A percentile compares a stretch with the other conserved stretches of the same genome.
Evolutionary conservation across 2,113 vertebrate species (phyloP).

Genomic region (Spea bombifrons): DNA sequence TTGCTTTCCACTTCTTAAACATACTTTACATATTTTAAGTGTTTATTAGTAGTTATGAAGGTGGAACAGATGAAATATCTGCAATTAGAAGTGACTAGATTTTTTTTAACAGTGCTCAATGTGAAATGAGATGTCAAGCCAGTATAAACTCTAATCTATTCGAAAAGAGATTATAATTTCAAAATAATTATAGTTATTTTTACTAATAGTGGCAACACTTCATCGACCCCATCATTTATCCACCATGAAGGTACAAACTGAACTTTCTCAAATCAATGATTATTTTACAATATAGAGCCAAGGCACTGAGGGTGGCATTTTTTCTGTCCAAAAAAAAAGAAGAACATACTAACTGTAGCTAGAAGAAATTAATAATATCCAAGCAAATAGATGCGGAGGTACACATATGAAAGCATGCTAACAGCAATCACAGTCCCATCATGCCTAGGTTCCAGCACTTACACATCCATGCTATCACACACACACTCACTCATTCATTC

Average conservation of each 20-base stretch:
- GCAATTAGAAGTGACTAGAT: slow-evolving; percentile 34
- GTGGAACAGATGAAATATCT: slow-evolving; percentile 35
- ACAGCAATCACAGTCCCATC: no score
- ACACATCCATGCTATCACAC: no score
- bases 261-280: slow-evolving; percentile 29
- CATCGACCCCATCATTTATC: slow-evolving; percentile 27
- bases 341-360: background rate
- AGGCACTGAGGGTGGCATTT: background rate
- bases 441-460: no score
- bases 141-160: slow-evolving; percentile 17
- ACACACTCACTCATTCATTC: no score
- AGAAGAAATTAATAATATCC: no score
- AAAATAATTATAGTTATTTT: slow-evolving; percentile 40
- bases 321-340: background rate
- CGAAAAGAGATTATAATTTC: slow-evolving; percentile 29
- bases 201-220: slow-evolving; percentile 37
- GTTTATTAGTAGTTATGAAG: slow-evolving; percentile 31
- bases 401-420: no score
- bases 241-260: slow-evolving; percentile 22
- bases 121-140: slow-evolving; percentile 31
- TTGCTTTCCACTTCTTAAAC: slow-evolving; percentile 1
- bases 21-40: slow-evolving; percentile 35
- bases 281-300: background rate
- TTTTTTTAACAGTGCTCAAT: slow-evolving; percentile 23
- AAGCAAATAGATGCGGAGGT: no score